Evolutionary conservation across 2,888 invertebrate species (phyloP).

Genomic region (Epirrhoe tristata): DNA sequence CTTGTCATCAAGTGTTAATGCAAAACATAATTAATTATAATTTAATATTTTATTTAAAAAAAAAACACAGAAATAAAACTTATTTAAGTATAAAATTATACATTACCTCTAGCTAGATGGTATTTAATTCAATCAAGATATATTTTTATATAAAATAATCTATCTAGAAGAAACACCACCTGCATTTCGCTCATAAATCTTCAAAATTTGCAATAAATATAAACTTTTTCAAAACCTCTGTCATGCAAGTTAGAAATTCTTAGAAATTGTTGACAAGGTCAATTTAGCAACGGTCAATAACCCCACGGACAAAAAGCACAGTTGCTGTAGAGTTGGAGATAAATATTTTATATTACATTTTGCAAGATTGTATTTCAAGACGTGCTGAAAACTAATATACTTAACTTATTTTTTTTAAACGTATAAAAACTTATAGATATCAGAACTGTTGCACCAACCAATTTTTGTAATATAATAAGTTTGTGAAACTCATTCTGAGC

Average conservation of each 20-base stretch:
- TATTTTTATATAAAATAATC: too few species aligned
- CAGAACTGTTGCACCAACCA: too few species aligned
- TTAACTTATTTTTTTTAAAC: neutral
- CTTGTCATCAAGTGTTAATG: too few species aligned
- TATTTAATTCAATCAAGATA: too few species aligned
- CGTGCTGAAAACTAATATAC: neutral
- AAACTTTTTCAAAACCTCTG: neutral
- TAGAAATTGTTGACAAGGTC: constrained; percentile 45
- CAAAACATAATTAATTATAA: too few species aligned
- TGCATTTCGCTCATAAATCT: neutral
- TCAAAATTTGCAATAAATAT: neutral
- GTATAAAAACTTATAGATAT: neutral
- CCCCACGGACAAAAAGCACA: constrained; percentile 31
- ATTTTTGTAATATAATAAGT: neutral
- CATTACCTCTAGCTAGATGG: too few species aligned
- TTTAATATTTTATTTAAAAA: too few species aligned
- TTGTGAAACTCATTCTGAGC: neutral
- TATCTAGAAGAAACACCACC: neutral
- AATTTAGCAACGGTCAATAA: constrained; percentile 36
- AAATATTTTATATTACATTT: constrained; percentile 29
- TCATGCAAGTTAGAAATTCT: constrained; percentile 21
- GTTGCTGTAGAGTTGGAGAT: constrained; percentile 20
- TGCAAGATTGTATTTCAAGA: constrained; percentile 16
- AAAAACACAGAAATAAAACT: too few species aligned
- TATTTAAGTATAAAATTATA: too few species aligned